Base-by-base conservation (phyloP, 2,888 invertebrate species). In the Kryphioiulus occultus region DNA sequence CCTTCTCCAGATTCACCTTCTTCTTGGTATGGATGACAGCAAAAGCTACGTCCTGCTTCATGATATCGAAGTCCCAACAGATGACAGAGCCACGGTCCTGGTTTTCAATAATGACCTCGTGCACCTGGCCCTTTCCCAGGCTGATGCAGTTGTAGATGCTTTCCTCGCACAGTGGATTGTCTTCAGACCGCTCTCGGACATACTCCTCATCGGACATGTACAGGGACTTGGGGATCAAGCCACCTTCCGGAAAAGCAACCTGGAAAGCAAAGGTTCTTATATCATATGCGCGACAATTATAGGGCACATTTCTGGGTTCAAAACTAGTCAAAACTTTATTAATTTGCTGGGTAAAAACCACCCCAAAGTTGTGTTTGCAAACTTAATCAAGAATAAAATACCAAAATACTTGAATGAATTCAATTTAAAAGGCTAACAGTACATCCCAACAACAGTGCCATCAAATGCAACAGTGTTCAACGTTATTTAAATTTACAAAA, bases 31-130 rank as follows among this genome's bases (percentile, higher is more conserved):
- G 92, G 88, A 94, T 94, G 85, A 98, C 95, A 10, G 95, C 95
- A 93, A 98, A 98, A 89, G 95, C 94, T 90, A 98, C 95, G 92
- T 97, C 96, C 91, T 96, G 96, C 35, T 97, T 95, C 92, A 98
- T 93, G 87, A 98, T 96, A 93, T 98, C 98, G 93, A 98, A 98
- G 93, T 98, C 98, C 98, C 98, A 98, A 35, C 98, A 98, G 84
- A 98, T 93, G 88, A 98, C 97, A 92, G 96, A 95, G 90, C 97
- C 97, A 19, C 95, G 95, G 92, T 97, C 97, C 88, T 95, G 94
- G 90, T 96, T 96, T 86, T 94, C 93, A 87, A 98, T 95, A 89
- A 96, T 89, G 42, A 93, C 92, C 93, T 93, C 87, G 85, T 87
- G 87, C 39, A 85, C 87, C 91, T 93, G 93, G 90, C 95, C 95